phyloP scores from a whole-genome alignment of 2,888 invertebrate species.

The Lacanobia wlatinum region DNA sequence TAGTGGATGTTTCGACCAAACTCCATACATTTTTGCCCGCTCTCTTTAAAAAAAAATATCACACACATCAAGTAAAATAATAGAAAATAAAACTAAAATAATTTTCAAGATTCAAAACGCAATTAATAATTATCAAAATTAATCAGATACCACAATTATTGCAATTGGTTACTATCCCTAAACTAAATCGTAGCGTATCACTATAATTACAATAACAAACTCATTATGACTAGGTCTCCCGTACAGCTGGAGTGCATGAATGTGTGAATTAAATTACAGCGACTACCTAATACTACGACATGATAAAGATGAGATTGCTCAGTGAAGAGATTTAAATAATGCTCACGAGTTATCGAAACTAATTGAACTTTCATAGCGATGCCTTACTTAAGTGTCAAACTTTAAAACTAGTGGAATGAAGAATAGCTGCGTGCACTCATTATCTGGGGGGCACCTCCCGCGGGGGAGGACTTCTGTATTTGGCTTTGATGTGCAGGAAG shows the following conservation, averaged over 20 bases:
- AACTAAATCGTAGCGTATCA: constrained; percentile 59
- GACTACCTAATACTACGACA: constrained; percentile 69
- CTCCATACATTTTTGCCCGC: neutral
- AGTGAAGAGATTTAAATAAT: constrained; percentile 82
- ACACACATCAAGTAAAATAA: constrained; percentile 60
- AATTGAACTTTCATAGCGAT: constrained; percentile 65
- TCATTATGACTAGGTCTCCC: constrained; percentile 84
- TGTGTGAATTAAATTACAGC: constrained; percentile 73
- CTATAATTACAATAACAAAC: constrained; percentile 66
- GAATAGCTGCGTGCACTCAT: constrained; percentile 56
- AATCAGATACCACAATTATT: constrained; percentile 69
- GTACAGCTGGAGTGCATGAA: constrained; percentile 73
- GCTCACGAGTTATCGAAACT: constrained; percentile 71
- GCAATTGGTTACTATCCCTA: constrained; percentile 72
- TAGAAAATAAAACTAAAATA: constrained; percentile 58
- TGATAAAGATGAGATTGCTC: constrained; percentile 80
- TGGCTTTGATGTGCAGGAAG: constrained; percentile 93
- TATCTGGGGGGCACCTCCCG: constrained; percentile 91
- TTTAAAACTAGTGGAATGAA: constrained; percentile 83
- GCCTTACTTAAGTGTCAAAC: constrained; percentile 70
- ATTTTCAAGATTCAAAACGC: constrained; percentile 66
- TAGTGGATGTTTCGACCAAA: neutral
- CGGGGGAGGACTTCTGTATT: constrained; percentile 93
- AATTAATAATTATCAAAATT: constrained; percentile 67
- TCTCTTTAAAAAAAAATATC: constrained; percentile 50